Conservation (phyloP, 1,140 invertebrate genomes). For the Cyclargus thomasi region DNA sequence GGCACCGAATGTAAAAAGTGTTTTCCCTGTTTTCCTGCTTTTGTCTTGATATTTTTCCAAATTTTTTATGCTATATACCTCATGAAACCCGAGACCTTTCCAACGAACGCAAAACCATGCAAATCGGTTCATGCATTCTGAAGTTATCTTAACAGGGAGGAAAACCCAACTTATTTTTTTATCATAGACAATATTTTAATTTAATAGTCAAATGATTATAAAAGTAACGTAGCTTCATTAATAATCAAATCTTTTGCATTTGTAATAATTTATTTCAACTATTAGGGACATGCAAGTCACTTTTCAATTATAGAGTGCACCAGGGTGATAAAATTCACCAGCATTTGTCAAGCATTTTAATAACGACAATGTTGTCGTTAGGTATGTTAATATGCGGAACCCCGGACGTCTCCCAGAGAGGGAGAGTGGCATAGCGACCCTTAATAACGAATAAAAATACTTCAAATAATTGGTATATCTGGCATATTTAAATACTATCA, state of each 20-base stretch:
- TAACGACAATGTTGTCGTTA: slow-evolving; percentile 20
- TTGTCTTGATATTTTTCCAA: too few relatives aligned
- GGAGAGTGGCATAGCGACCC: slow-evolving; percentile 25
- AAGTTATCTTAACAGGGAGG: too few relatives aligned
- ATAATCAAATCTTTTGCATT: background rate
- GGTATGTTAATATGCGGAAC: slow-evolving; percentile 30
- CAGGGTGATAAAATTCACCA: background rate
- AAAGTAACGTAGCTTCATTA: background rate
- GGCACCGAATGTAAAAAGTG: too few relatives aligned
- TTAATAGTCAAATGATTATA: too few relatives aligned
- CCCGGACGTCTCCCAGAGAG: slow-evolving; percentile 24
- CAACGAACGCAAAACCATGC: too few relatives aligned
- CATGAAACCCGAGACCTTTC: too few relatives aligned
- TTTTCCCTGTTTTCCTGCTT: too few relatives aligned
- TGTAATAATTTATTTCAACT: background rate
- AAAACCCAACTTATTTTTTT: too few relatives aligned
- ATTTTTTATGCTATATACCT: too few relatives aligned
- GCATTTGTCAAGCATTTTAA: slow-evolving; percentile 10
- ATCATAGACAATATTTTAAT: too few relatives aligned
- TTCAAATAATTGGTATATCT: background rate
- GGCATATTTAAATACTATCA: too few relatives aligned
- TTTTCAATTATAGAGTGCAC: slow-evolving; percentile 6
- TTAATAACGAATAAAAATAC: slow-evolving; percentile 29
- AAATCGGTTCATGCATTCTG: too few relatives aligned
- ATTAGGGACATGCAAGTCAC: slow-evolving; percentile 20